Base-by-base conservation (phyloP, 2,113 vertebrate species). In the Zosterops japonicus region DNA sequence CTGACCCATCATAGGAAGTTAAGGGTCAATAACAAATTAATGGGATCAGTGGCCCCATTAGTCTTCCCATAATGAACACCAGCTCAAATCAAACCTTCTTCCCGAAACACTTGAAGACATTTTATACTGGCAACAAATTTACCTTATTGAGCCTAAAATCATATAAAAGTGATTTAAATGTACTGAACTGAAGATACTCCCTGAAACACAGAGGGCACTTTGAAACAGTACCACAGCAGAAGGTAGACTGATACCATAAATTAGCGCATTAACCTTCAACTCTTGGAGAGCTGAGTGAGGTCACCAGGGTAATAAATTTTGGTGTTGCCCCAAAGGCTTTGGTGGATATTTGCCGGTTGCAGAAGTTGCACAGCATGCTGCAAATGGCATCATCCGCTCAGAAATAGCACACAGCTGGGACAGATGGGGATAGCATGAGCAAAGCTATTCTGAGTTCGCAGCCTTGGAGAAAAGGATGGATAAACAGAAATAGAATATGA, bases 21-120 rank as follows among this genome's bases (percentile, higher is more conserved):
- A 95, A 97, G 96, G 92, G 95, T 95, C 97, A 97, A 75, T 71
- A 96, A 91, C 82, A 95, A 93, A 93, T 94, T 94, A 97, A 97
- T 97, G 94, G 94, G 95, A 93, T 95, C 97, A 80, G 80, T 65
- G 92, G 91, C 91, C 92, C 94, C 83, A 95, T 97, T 97, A 94
- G 94, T 98, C 95, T 97, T 97, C 68, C 80, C 59, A 81, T 92
- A 87, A 94, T n/a, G 75, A 97, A 96, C 42, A 96, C 25, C 47
- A 80, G 18, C 67, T 78, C 75, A 85, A 92, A 92, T 80, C 86
- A 88, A 52, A 44, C 55, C 56, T 70, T 85, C 88, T 97, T 89
- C 93, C 88, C 8, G 1, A 80, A 88, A 94, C 70, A 95, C 93
- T 75, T 76, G 47, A 94, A 95, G 96, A 90, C 83, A 79, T 92